phyloP scores from a whole-genome alignment of 2,797 vertebrate species.

The Rhincodon typus region DNA sequence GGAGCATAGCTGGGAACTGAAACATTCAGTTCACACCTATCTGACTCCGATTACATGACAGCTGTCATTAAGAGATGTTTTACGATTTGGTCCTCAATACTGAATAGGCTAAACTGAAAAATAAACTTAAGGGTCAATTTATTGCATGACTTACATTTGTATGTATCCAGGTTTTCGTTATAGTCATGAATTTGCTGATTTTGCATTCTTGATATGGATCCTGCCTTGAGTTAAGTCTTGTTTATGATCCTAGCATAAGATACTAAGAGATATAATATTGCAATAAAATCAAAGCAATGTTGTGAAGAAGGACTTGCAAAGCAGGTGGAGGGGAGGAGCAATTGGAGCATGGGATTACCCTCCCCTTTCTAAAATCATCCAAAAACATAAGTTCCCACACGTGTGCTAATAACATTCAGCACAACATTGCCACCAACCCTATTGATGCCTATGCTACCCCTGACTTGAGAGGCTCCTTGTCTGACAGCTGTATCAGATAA shows the following conservation, averaged over 20 bases:
- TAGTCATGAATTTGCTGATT: conserved; percentile 52
- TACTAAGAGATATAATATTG: neutral
- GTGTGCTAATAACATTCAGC: neutral
- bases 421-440: neutral
- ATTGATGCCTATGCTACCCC: neutral
- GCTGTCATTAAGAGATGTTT: neutral
- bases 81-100: neutral
- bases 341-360: neutral
- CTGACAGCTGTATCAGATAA: neutral
- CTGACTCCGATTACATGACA: neutral
- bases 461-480: neutral
- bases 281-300: neutral
- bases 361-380: neutral
- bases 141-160: no score
- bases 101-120: neutral
- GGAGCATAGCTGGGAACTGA: neutral
- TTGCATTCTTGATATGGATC: conserved; percentile 46
- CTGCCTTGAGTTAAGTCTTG: conserved; percentile 52
- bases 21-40: neutral
- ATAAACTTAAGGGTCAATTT: neutral
- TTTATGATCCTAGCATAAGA: conserved; percentile 43
- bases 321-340: neutral
- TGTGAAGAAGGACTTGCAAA: no score
- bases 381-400: neutral
- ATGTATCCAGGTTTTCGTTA: conserved; percentile 16